Conservation (phyloP, 2,888 invertebrate genomes). For the Charanyca ferruginea region DNA sequence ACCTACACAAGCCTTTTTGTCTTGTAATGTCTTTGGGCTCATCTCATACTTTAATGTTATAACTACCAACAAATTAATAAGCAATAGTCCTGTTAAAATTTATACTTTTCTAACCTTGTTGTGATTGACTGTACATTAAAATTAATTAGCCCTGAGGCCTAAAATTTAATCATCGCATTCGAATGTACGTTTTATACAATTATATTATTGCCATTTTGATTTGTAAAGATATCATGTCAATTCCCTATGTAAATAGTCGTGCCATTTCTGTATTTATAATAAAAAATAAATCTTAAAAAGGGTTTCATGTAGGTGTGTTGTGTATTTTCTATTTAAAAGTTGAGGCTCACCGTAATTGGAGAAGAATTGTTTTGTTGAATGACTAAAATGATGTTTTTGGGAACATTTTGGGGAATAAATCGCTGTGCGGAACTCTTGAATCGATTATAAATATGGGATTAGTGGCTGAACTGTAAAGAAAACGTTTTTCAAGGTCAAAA, state of each 20-base stretch:
- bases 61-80: constrained; percentile 7
- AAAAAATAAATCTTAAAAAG: constrained; percentile 69
- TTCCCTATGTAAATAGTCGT: constrained; percentile 89
- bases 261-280: constrained; percentile 85
- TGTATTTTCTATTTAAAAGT: constrained; percentile 76
- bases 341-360: constrained; percentile 72
- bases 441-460: not conserved
- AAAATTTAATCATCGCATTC: constrained; percentile 67
- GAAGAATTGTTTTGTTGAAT: constrained; percentile 40
- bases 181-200: constrained; percentile 67
- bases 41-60: constrained; percentile 1
- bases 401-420: not conserved
- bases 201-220: constrained; percentile 69
- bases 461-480: not conserved
- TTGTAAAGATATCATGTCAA: constrained; percentile 85
- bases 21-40: too few species aligned
- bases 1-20: too few species aligned
- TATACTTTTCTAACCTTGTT: constrained; percentile 37
- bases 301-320: constrained; percentile 79
- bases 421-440: not conserved
- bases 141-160: constrained; percentile 73
- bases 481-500: not conserved
- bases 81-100: constrained; percentile 5
- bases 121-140: constrained; percentile 67
- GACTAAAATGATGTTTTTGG: not conserved